phyloP scores from a whole-genome alignment of 1,140 invertebrate genomes.

The Elysia chlorotica region DNA sequence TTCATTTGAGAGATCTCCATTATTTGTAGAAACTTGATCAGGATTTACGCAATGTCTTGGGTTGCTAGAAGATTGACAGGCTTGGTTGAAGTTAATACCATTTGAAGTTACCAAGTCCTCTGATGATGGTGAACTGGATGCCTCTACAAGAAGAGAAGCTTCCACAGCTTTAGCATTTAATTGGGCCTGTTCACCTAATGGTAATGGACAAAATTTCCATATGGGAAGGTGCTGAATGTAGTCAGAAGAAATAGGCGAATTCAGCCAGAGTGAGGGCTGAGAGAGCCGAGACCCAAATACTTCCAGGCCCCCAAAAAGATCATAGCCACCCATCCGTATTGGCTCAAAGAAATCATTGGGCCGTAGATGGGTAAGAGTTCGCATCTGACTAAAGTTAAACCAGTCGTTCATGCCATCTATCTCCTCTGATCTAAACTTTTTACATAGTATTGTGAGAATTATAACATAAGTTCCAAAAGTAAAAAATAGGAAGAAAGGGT shows the following conservation, averaged over 20 bases:
- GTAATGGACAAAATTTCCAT: conserved; percentile 58
- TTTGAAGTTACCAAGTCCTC: too few species aligned
- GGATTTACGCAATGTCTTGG: too few species aligned
- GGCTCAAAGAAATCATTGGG: conserved; percentile 37
- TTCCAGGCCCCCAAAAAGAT: conserved; percentile 22
- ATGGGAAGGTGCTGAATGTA: conserved; percentile 67
- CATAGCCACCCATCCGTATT: conserved; percentile 24
- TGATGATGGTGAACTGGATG: too few species aligned
- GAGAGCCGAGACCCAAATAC: conserved; percentile 26
- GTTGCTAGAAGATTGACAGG: too few species aligned
- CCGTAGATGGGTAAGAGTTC: conserved; percentile 43
- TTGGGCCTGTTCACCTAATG: conserved; percentile 9
- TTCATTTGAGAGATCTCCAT: too few species aligned
- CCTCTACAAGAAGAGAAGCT: too few species aligned
- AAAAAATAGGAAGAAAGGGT: conserved; percentile 24
- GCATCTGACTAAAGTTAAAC: conserved; percentile 55
- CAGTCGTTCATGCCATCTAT: conserved; percentile 48
- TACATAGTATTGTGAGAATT: conserved; percentile 12
- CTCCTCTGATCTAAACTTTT: conserved; percentile 35
- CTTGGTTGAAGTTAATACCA: too few species aligned
- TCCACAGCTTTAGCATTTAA: too few species aligned
- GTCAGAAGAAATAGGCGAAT: conserved; percentile 60
- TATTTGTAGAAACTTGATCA: too few species aligned
- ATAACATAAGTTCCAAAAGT: conserved; percentile 3
- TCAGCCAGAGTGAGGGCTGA: conserved; percentile 44